Conservation (phyloP, 2,888 invertebrate species). For the Aricia artaxerxes region DNA sequence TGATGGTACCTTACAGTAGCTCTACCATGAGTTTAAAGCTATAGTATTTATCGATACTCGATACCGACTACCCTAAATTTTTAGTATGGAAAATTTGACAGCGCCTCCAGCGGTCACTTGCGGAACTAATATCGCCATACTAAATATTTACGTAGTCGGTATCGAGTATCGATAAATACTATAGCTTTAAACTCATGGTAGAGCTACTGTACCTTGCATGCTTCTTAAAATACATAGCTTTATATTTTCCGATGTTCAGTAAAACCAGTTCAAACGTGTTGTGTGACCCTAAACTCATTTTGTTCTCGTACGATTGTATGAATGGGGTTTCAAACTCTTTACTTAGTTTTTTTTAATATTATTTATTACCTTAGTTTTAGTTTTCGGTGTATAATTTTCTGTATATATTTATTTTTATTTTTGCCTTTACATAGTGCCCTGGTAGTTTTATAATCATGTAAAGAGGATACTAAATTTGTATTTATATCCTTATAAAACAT, state of each 20-base stretch:
- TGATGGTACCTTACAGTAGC: too few species aligned
- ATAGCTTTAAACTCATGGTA: too few species aligned
- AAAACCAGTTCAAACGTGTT: neutral
- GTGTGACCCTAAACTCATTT: neutral
- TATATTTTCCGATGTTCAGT: neutral
- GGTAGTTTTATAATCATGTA: neutral
- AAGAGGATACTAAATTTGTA: neutral
- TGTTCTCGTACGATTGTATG: neutral
- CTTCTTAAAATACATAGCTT: neutral
- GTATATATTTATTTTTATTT: neutral
- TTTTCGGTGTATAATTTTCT: neutral
- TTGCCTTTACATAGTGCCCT: neutral
- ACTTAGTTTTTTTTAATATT: neutral
- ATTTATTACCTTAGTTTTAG: constrained; percentile 10
- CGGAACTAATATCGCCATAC: too few species aligned
- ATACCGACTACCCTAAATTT: too few species aligned
- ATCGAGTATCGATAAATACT: too few species aligned
- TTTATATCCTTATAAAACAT: neutral
- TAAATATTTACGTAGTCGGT: too few species aligned
- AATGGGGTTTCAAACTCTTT: neutral
- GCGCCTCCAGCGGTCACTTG: too few species aligned
- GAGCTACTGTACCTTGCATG: too few species aligned
- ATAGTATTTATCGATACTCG: too few species aligned
- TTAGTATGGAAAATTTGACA: too few species aligned
- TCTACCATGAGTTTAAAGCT: too few species aligned